Base-by-base conservation (phyloP, 2,888 invertebrate genomes). In the Scaptomyza reducta region DNA sequence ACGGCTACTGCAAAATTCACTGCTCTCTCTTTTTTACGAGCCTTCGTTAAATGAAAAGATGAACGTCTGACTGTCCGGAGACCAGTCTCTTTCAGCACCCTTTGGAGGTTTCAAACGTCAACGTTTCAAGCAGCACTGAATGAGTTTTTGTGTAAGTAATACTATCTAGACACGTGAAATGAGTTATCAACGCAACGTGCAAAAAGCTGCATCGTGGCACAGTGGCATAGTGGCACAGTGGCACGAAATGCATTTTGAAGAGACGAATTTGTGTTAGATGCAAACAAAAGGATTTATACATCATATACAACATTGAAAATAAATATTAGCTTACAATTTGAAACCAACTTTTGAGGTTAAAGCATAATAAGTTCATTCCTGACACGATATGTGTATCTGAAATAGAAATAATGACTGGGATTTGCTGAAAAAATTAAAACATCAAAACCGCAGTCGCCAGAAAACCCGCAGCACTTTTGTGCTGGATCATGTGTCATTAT, bases 91-190 rank as follows among this genome's bases (percentile, higher is more conserved):
- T 25, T 18, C 31, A 35, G n/a, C 45, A n/a, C 22, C 0, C 38
- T 9, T 13, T n/a, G n/a, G 14, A 29, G 47, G 31, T 18, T 49
- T 16, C 18, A 29, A 33, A 27, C 16, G 25, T 11, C 46, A 46
- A 29, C n/a, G n/a, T n/a, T 13, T 6, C 42, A 42, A 40, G 60
- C 65, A 55, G 35, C 70, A 35, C 49, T 44, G 49, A 53, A 62
- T 58, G 63, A 57, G 14, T 38, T 14, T 40, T 40, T 40, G 40
- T 60, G 70, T 62, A 65, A 63, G 77, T 77, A 74, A 85, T 71
- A 82, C 87, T 87, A 84, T 84, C 87, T 84, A 74, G 66, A 84
- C 87, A 88, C 88, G 84, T 88, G 87, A 88, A 88, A 83, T 84
- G 74, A 80, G 76, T 84, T 88, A 80, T 87, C 81, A 83, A 68